Base-by-base conservation (phyloP, 2,888 invertebrate species). In the Hemicrepidius hirtus region DNA sequence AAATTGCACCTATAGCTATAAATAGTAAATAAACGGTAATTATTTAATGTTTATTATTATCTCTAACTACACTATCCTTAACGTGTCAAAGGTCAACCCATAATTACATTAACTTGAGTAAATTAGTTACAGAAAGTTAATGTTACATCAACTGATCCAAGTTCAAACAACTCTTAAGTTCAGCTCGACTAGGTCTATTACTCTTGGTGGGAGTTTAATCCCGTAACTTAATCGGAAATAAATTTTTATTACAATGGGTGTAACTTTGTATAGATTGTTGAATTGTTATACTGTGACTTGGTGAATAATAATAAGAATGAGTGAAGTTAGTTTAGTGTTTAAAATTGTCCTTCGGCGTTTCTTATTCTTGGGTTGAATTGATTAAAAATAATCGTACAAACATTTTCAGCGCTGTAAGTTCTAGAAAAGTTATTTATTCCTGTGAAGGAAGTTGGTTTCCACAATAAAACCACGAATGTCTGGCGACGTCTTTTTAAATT, bases 401-500 rank as follows among this genome's bases (percentile, higher is more conserved):
- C n/a, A 16, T 18, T 44, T 7, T 16, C 13, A 44, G 13, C 13
- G 10, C 4, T 5, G 18, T 18, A 10, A 16, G 18, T 18, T 44
- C 4, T 18, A 18, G 18, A 44, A 44, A 44, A 16, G 13, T 16
- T 41, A 41, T 13, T 44, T 44, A 44, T 16, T 16, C 18, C 7
- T 7, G 7, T 18, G 13, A 13, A 44, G 16, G 32, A 41, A 13
- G n/a, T 41, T 44, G 13, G 18, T 21, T 12, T 13, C 53, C 6
- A 49, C 12, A 49, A 49, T 49, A 49, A 49, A 49, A 32, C 53
- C 10, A 13, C 53, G 50, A 53, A 53, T 12, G 57, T 57, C 57
- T 37, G 57, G 20, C 18, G 35, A 16, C 37, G 57, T 28, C 37
- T 57, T 57, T 57, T 57, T 28, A 57, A 57, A 57, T 57, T 37